Base-by-base conservation (phyloP, 2,888 invertebrate species). In the Beris chalybata region DNA sequence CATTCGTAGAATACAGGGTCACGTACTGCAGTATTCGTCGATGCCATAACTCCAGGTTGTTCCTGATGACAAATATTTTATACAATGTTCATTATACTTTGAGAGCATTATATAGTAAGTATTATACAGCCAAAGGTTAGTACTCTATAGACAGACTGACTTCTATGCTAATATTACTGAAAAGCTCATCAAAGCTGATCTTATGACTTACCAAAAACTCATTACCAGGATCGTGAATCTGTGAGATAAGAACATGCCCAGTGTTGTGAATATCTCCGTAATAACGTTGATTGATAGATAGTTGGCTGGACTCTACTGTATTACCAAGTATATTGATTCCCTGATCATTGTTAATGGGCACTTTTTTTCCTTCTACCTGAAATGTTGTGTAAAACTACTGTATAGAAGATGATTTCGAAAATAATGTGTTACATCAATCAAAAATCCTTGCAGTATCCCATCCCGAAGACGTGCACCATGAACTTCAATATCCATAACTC, bases 261-360 rank as follows among this genome's bases (percentile, higher is more conserved):
- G 87, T 83, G 79, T 91, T 91, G 78, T 92, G 91, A 5, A 90
- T 74, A 74, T 86, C 86, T 12, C 92, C 91, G 74, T 90, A 90
- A 29, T 86, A 79, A 4, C 84, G 83, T 0, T 77, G 76, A 78
- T 90, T 89, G 0, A 86, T 85, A 0, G 88, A 86, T n/a, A 90
- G 76, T 11, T 85, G 83, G 38, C 87, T 85, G 1, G 89, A 78
- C 75, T 92, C 91, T 57, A 92, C 71, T 72, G 91, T 85, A 76
- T 91, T 89, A 43, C 91, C 91, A 55, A 92, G 80, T 4, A 85
- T 82, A 73, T 91, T 88, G 65, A 91, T 89, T 57, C 87, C 87
- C 3, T 47, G 66, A 29, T 50, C 47, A 54, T 71, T 70, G 47
- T 71, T 70, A 12, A 65, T 32, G 1, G 45, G 6, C 32, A 65